Evolutionary conservation across 1,140 invertebrate species (phyloP).

Genomic region (Hermatobates lingyangjiaoensis): DNA sequence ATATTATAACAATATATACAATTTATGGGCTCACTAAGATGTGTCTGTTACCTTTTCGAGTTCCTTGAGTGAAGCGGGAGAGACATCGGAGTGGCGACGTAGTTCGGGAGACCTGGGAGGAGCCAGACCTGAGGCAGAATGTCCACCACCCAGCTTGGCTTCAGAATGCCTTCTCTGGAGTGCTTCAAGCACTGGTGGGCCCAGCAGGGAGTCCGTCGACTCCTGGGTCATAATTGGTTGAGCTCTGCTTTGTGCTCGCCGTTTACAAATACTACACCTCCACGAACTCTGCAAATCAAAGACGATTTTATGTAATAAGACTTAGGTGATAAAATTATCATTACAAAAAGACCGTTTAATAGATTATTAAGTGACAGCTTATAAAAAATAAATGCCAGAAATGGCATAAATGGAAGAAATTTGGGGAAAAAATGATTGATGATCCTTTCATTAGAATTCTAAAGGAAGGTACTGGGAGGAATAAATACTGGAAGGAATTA

Average conservation of each 20-base stretch:
- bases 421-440: no score
- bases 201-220: slow-evolving; percentile 56
- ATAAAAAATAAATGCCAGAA: no score
- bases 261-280: slow-evolving; percentile 59
- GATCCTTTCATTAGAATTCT: no score
- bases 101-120: slow-evolving; percentile 59
- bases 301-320: no score
- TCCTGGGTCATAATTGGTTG: slow-evolving; percentile 44
- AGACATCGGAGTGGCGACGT: slow-evolving; percentile 60
- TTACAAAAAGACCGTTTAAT: no score
- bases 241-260: slow-evolving; percentile 53
- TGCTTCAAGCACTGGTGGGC: slow-evolving; percentile 52
- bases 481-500: no score
- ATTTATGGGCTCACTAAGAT: no score
- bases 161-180: slow-evolving; percentile 59
- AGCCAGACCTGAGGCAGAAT: slow-evolving; percentile 29
- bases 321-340: no score
- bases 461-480: no score
- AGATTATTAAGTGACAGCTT: no score
- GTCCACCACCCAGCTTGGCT: slow-evolving; percentile 40
- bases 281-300: slow-evolving; percentile 35
- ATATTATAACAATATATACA: no score
- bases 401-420: no score
- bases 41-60: slow-evolving; percentile 51
- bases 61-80: slow-evolving; percentile 62